A percentile compares a stretch with the other conserved stretches of the same genome.
These are phyloP conservation scores for Pyrgus malvae DNA, from an alignment of 2,888 invertebrate genomes.

Conservation along the genomic window DNA sequence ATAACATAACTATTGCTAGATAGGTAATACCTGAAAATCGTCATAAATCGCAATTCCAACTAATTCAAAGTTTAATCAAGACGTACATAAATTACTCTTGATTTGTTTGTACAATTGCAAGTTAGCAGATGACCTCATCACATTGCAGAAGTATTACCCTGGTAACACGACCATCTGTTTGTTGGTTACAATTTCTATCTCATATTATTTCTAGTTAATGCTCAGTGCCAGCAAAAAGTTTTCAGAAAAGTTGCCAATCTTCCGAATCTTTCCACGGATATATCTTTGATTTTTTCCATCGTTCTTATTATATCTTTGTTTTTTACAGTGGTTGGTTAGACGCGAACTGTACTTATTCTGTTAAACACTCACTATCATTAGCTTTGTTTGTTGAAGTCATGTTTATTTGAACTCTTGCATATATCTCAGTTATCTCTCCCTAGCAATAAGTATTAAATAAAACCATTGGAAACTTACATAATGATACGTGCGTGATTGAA, in stretches of 20 bases:
- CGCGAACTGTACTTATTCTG: neutral
- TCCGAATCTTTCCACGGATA: constrained; percentile 6
- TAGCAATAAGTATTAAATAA: constrained; percentile 4
- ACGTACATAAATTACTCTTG: neutral
- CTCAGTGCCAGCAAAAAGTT: constrained; percentile 10
- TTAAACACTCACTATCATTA: constrained; percentile 16
- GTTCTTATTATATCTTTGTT: constrained; percentile 7
- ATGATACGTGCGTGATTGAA: neutral
- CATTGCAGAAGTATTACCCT: neutral
- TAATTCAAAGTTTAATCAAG: constrained; percentile 2
- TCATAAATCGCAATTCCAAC: constrained; percentile 4
- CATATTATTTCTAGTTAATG: constrained; percentile 15
- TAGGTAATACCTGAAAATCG: neutral
- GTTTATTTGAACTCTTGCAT: constrained; percentile 13
- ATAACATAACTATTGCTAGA: neutral
- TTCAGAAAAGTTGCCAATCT: constrained; percentile 19
- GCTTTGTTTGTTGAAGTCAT: constrained; percentile 14
- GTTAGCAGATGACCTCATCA: constrained; percentile 7
- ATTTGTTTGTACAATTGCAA: neutral
- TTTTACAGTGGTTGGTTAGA: constrained; percentile 1
- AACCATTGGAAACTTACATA: constrained; percentile 2
- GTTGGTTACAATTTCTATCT: constrained; percentile 9
- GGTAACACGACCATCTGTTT: constrained; percentile 17
- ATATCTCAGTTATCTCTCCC: constrained; percentile 1
- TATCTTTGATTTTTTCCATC: constrained; percentile 11